Percentiles rank a stretch among this genome's conserved stretches.
phyloP scores from a whole-genome alignment of 2,113 vertebrate genomes.

The Struthio camelus region DNA sequence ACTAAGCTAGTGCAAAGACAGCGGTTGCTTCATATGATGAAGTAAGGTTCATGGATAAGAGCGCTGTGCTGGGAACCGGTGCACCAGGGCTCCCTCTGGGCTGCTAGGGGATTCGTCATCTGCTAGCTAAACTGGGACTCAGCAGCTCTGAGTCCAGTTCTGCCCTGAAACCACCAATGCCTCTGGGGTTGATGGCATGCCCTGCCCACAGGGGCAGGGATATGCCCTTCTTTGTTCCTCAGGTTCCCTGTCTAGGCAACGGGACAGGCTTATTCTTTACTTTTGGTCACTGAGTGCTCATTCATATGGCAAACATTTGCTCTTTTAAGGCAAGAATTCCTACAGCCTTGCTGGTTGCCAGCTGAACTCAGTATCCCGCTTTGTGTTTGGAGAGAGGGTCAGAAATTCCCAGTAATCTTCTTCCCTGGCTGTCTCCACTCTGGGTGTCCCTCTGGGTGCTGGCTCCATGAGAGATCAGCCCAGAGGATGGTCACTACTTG shows the following conservation, averaged over 20 bases:
- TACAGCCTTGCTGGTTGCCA: background rate
- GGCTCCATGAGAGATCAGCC: background rate
- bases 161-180: background rate
- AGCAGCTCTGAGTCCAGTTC: background rate
- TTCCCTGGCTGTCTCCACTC: background rate
- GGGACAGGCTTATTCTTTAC: background rate
- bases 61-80: background rate
- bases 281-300: background rate
- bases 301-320: background rate
- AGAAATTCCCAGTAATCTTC: background rate
- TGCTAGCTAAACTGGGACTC: background rate
- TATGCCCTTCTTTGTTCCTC: background rate
- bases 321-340: background rate
- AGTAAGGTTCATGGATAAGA: background rate
- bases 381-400: background rate
- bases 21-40: background rate
- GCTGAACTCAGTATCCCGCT: background rate
- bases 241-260: background rate
- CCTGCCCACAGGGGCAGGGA: too few species aligned
- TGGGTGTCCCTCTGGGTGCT: too few species aligned
- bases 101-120: background rate
- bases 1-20: background rate
- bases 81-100: background rate
- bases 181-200: background rate
- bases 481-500: background rate